A percentile compares a stretch with the other conserved stretches of the same genome.
Conservation (phyloP, 2,797 vertebrate species). For the Mastacembelus armatus region DNA sequence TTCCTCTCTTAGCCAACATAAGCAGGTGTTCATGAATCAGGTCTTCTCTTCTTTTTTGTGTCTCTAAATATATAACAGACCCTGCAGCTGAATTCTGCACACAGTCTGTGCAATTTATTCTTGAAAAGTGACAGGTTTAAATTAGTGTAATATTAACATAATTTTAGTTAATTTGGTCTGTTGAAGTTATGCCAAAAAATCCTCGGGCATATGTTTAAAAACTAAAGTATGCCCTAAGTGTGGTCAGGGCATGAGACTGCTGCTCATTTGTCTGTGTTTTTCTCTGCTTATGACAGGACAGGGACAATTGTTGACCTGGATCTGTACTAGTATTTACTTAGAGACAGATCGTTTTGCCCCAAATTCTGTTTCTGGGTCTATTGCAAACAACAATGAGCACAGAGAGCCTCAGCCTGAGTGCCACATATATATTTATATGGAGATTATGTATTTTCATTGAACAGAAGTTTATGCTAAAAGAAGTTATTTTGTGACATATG, state of each 20-base stretch:
- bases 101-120: too few species aligned
- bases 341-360: conserved; percentile 54
- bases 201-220: too few species aligned
- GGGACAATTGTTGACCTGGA: conserved; percentile 63
- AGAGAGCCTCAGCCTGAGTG: not conserved
- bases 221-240: not conserved
- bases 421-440: not conserved
- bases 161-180: too few species aligned
- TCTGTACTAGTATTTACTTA: conserved; percentile 50
- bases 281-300: conserved; percentile 36
- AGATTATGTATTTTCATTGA: conserved; percentile 10
- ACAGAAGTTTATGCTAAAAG: not conserved
- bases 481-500: too few species aligned
- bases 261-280: conserved; percentile 29
- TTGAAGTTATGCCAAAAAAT: too few species aligned
- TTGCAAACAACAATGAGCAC: not conserved
- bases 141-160: too few species aligned
- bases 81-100: too few species aligned
- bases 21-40: conserved; percentile 1
- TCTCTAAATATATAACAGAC: too few species aligned
- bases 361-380: conserved; percentile 53
- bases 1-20: not conserved
- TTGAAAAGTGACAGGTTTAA: too few species aligned
- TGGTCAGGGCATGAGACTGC: conserved; percentile 18
- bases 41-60: too few species aligned